phyloP scores from a whole-genome alignment of 2,888 invertebrate species.

The Phytoseiulus persimilis region DNA sequence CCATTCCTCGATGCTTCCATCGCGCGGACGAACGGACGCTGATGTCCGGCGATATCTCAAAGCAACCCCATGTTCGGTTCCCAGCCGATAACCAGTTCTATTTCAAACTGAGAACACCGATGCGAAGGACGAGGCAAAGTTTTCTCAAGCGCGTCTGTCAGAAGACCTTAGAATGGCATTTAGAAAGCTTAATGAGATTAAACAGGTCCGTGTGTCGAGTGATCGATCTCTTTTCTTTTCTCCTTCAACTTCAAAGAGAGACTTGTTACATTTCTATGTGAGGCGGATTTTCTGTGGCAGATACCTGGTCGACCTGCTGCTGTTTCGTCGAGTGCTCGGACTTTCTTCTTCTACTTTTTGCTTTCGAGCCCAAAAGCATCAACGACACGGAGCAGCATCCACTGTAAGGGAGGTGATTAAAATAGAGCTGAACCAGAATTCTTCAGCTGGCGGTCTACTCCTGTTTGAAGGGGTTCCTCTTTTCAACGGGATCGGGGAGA shows the following conservation, averaged over 20 bases:
- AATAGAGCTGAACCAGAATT: too few relatives aligned
- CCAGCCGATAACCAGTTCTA: neutral
- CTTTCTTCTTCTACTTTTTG: neutral
- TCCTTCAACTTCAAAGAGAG: neutral
- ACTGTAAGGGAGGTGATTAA: too few relatives aligned
- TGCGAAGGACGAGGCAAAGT: neutral
- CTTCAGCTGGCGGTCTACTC: too few relatives aligned
- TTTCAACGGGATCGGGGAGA: too few relatives aligned
- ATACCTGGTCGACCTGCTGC: neutral
- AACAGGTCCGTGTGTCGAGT: slow-evolving; percentile 5
- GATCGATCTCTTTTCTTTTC: neutral
- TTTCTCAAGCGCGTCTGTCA: slow-evolving; percentile 5
- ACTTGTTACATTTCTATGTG: neutral
- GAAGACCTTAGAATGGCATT: neutral
- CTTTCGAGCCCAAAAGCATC: neutral
- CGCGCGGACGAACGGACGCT: neutral
- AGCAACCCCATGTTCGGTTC: neutral
- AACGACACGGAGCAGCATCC: neutral
- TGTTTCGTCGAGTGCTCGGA: neutral
- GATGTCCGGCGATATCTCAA: neutral
- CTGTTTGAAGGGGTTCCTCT: too few relatives aligned
- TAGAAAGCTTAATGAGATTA: slow-evolving; percentile 5
- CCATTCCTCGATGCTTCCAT: neutral
- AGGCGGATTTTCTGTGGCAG: slow-evolving; percentile 5
- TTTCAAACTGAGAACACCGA: neutral